These are phyloP conservation scores for Holothuria leucospilota DNA, from an alignment of 53 echinoderm and acorn worm genomes.

Conservation along the genomic window DNA sequence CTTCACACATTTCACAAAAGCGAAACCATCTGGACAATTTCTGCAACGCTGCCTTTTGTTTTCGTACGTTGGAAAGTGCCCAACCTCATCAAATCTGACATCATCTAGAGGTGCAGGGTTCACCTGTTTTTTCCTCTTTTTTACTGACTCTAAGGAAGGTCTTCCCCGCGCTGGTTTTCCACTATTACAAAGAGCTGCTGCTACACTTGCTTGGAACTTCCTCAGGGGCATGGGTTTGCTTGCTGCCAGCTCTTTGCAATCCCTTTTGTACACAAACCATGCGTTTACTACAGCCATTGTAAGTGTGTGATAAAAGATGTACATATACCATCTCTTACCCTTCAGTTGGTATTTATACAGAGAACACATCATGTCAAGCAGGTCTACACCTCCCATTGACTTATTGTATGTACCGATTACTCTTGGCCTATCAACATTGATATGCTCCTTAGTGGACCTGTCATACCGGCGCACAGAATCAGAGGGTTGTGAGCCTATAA, in stretches of 20 bases:
- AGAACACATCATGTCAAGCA: conserved; percentile 57
- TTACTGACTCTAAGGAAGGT: neutral
- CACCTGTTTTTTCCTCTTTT: neutral
- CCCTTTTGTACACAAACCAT: conserved; percentile 56
- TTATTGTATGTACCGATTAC: conserved; percentile 11
- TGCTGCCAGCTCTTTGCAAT: neutral
- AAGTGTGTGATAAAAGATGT: conserved; percentile 57
- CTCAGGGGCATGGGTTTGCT: neutral
- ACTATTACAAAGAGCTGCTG: too few relatives aligned
- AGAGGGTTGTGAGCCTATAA: neutral
- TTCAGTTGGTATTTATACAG: conserved; percentile 52
- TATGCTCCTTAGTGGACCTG: neutral
- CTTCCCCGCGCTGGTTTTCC: too few relatives aligned
- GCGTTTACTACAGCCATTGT: conserved; percentile 51
- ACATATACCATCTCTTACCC: conserved; percentile 55
- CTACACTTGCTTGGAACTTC: neutral
- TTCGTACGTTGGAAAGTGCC: conserved; percentile 16
- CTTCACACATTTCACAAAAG: neutral
- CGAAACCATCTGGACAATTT: neutral
- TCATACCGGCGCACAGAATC: neutral
- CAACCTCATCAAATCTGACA: neutral
- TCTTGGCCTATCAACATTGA: neutral
- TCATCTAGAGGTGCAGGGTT: too few relatives aligned
- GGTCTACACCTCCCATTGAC: conserved; percentile 3
- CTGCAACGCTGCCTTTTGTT: conserved; percentile 26